phyloP scores from a whole-genome alignment of 37 sponge, comb jelly and placozoan species.

The Axinella damicornis region DNA sequence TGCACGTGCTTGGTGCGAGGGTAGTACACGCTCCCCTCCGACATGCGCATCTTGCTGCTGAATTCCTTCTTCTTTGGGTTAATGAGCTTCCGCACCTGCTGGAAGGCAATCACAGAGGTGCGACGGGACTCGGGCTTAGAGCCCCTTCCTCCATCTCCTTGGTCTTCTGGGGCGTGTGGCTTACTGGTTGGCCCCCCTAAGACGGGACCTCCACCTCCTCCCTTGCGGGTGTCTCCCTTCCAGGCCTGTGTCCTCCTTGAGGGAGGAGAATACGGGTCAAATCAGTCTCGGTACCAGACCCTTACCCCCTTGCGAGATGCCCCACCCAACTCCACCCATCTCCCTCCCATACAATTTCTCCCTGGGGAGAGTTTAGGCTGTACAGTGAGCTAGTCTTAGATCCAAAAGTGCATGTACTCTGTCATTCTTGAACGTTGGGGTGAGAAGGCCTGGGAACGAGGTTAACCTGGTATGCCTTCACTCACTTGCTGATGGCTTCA shows the following conservation, averaged over 20 bases:
- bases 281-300: no score
- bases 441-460: not conserved
- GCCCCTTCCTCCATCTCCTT: no score
- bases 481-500: slow-evolving; percentile 43
- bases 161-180: no score
- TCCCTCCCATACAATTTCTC: no score
- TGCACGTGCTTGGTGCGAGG: not conserved
- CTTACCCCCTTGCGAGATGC: not conserved
- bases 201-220: not conserved
- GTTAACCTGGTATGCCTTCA: not conserved
- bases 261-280: not conserved
- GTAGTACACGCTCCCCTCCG: not conserved
- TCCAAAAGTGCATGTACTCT: no score
- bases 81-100: not conserved
- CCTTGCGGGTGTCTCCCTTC: slow-evolving; percentile 9
- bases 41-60: not conserved
- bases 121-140: no score
- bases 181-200: not conserved
- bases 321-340: no score
- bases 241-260: not conserved
- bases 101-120: no score
- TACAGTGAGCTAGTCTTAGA: no score
- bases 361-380: no score
- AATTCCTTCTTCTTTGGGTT: slow-evolving; percentile 31
- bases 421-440: no score